phyloP scores from a whole-genome alignment of 2,797 vertebrate genomes.

The Pagetopsis macropterus region DNA sequence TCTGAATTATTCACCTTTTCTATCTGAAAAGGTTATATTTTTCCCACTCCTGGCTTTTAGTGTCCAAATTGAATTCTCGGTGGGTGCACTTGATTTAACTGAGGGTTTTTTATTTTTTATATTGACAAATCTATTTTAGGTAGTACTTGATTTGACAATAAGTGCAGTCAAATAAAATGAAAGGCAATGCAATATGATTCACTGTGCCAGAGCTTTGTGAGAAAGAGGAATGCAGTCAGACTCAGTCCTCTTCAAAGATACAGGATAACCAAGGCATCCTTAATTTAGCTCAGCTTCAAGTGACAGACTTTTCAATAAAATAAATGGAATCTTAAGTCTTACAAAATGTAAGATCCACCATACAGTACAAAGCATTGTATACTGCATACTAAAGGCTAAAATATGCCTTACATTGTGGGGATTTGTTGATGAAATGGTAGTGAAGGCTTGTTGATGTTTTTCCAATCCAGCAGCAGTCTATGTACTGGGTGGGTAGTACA shows the following conservation, averaged over 20 bases:
- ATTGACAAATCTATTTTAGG: slow-evolving; percentile 56
- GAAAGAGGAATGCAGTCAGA: slow-evolving; percentile 19
- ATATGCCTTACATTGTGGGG: background rate
- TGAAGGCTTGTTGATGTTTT: slow-evolving; percentile 1
- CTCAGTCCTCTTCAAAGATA: slow-evolving; percentile 29
- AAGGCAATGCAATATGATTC: slow-evolving; percentile 1
- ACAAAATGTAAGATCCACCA: slow-evolving; percentile 29
- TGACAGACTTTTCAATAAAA: slow-evolving; percentile 30
- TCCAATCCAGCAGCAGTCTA: background rate
- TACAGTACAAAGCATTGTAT: background rate
- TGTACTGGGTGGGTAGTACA: background rate
- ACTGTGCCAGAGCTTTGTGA: slow-evolving; percentile 13
- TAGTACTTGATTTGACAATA: slow-evolving; percentile 32
- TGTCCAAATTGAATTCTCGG: slow-evolving; percentile 58
- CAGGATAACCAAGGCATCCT: slow-evolving; percentile 39
- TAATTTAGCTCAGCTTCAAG: slow-evolving; percentile 39
- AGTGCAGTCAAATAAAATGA: slow-evolving; percentile 27
- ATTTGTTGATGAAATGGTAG: background rate
- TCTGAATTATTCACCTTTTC: slow-evolving; percentile 60
- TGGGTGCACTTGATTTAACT: slow-evolving; percentile 39
- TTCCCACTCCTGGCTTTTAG: slow-evolving; percentile 25
- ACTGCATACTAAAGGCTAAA: background rate
- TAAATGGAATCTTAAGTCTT: slow-evolving; percentile 22
- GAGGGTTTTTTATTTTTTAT: slow-evolving; percentile 44
- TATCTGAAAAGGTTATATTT: slow-evolving; percentile 28